Evolutionary conservation across 2,888 invertebrate species (phyloP), one percentile per base, ranked within the genome.

Genomic region (Venusia cambrica): DNA sequence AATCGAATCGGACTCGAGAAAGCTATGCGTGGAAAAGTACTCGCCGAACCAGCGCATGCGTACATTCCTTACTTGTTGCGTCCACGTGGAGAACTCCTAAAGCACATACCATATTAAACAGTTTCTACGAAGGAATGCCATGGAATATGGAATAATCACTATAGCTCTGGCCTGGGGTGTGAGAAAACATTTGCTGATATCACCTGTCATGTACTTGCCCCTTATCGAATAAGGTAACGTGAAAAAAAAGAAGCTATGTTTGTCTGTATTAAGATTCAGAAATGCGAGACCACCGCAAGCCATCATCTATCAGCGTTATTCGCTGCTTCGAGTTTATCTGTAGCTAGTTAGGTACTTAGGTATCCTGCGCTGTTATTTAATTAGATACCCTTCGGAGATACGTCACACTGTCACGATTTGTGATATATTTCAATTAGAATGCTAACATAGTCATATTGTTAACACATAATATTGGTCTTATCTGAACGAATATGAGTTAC

Each of bases 51-150:
- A 5, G 56, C 77, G 81, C 81, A 71, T 75, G 84, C 81, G 80
- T 58, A 16, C 15, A 35, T 15, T 8, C 34, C 46, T 45, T 67
- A 84, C 85, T 81, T 84, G 84, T 85, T 84, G 85, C 75, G 61
- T 65, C 71, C 74, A 75, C 78, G 74, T 78, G 77, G 66, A 57
- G 12, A 16, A 14, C 6, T 34, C 18, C 32, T 18, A 16, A 29
- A 24, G 16, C 26, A n/a, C 26, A 26, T 19, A 34, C 30, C 7
- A 14, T 30, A 29, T 6, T 5, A 0, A 26, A 30, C 10, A 39
- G 38, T 39, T 26, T 20, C 7, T 34, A 29, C 2, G 11, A 12
- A n/a, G 12, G 17, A 25, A 13, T 25, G 19, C 13, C 15, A 38
- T 17, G 27, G 29, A 6, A 8, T 30, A 29, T 5, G 14, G 10